Evolutionary conservation across 2,797 vertebrate species (phyloP).

Genomic region (Merluccius polli): DNA sequence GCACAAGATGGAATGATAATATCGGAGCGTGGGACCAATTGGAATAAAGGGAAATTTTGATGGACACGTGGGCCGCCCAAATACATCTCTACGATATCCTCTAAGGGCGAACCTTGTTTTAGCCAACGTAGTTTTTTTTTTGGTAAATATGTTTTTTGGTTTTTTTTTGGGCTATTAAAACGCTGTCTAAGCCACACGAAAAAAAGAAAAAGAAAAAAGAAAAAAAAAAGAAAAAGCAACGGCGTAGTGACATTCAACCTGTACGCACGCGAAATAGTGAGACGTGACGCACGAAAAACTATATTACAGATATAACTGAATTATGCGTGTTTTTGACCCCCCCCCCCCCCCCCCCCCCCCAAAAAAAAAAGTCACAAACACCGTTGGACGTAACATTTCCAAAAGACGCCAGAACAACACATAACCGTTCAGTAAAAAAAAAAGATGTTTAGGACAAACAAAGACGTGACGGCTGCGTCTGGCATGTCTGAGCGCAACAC

Average conservation of each 20-base stretch:
- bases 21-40: conserved; percentile 66
- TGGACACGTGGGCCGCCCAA: conserved; percentile 57
- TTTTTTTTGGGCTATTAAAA: conserved; percentile 46
- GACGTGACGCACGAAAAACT: neutral
- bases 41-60: conserved; percentile 44
- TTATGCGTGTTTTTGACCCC: neutral
- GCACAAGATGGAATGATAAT: conserved; percentile 79
- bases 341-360: too few relatives aligned
- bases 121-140: too few relatives aligned
- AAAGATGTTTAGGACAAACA: neutral
- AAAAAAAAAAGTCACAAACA: too few relatives aligned
- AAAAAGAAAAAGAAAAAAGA: conserved; percentile 9
- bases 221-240: neutral
- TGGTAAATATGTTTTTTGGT: conserved; percentile 27
- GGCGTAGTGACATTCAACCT: neutral
- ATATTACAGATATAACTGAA: neutral
- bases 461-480: conserved; percentile 11
- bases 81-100: conserved; percentile 12
- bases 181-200: conserved; percentile 15
- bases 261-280: neutral
- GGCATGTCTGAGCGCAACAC: conserved; percentile 12
- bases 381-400: too few relatives aligned
- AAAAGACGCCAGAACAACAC: neutral
- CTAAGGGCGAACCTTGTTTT: conserved; percentile 29
- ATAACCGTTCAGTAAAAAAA: neutral